These are phyloP conservation scores for Agonopterix subpropinquella DNA, from an alignment of 2,888 invertebrate genomes.

Conservation along the genomic window DNA sequence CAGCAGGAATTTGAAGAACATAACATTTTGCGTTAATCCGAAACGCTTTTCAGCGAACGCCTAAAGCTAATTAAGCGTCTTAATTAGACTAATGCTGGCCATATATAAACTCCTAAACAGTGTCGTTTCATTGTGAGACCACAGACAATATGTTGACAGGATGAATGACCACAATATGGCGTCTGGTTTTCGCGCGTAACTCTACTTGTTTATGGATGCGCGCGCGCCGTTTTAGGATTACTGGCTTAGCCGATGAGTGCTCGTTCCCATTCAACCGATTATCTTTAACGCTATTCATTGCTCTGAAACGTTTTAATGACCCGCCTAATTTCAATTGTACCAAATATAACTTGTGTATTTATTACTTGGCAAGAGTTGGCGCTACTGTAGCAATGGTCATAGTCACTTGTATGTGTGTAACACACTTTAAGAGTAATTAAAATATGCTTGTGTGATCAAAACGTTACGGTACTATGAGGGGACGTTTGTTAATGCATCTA, in stretches of 20 bases:
- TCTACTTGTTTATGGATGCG: constrained; percentile 62
- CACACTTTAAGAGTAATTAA: constrained; percentile 66
- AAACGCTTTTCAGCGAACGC: constrained; percentile 35
- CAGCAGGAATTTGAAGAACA: constrained; percentile 1
- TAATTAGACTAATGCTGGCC: constrained; percentile 64
- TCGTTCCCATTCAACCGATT: constrained; percentile 63
- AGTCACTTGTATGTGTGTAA: constrained; percentile 29
- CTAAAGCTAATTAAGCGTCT: constrained; percentile 63
- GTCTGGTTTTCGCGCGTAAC: constrained; percentile 64
- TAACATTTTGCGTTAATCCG: constrained; percentile 22
- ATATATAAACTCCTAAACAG: constrained; percentile 67
- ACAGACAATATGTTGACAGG: constrained; percentile 72
- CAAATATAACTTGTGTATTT: constrained; percentile 69
- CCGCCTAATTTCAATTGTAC: constrained; percentile 73
- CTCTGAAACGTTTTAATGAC: constrained; percentile 56
- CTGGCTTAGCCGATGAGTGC: constrained; percentile 67
- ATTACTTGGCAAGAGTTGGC: constrained; percentile 65
- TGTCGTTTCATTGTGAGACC: constrained; percentile 62
- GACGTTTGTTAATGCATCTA: too few relatives aligned
- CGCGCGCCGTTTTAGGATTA: constrained; percentile 65
- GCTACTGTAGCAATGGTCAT: constrained; percentile 19
- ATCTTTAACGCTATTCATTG: constrained; percentile 57
- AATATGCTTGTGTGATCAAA: constrained; percentile 18
- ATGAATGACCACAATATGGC: constrained; percentile 68
- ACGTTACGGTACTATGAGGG: background rate